Base-by-base conservation (phyloP, 2,888 invertebrate genomes). In the Aplocera efformata region DNA sequence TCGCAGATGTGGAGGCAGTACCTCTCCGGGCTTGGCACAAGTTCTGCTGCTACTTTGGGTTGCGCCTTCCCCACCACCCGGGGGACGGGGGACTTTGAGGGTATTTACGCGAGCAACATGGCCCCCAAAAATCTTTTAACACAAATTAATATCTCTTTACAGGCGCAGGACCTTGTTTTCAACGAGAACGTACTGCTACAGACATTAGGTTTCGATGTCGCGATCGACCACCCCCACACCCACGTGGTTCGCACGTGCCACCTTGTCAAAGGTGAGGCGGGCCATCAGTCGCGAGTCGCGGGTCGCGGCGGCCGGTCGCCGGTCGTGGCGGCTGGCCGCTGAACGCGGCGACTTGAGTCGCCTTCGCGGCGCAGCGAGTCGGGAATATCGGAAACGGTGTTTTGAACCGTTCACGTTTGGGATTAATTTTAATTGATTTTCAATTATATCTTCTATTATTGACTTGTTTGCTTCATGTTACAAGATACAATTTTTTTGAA, bases 171-270 rank as follows among this genome's bases (percentile, higher is more conserved):
- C 85, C 90, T 99, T 63, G 98, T 98, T 37, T 95, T 95, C 85
- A 97, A 98, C 88, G 99, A 99, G 89, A 99, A 98, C 83, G 95
- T 98, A 47, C 90, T 99, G 45, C 92, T 99, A 50, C 98, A 98
- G 90, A 99, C 98, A 7, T 90, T 99, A 75, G 98, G 98, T 51
- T 99, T 99, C 89, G 98, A 98, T 89, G 96, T 99, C 48, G 96
- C 96, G 56, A 98, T 99, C 68, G 98, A 98, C 85, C 98, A 99
- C 89, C 99, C 99, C 1, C 98, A 99, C 81, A 96, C 98, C 22
- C 96, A 97, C 86, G 98, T 99, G 56, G 97, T 99, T 42, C 94
- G 95, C 73, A 97, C 98, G 74, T 98, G 98, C 89, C 96, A 97
- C 85, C 91, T 98, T 79, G 97, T 98, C 53, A 94, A 96, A 93